phyloP scores from a whole-genome alignment of 2,797 vertebrate genomes.

The Catamblyrhynchus diadema region DNA sequence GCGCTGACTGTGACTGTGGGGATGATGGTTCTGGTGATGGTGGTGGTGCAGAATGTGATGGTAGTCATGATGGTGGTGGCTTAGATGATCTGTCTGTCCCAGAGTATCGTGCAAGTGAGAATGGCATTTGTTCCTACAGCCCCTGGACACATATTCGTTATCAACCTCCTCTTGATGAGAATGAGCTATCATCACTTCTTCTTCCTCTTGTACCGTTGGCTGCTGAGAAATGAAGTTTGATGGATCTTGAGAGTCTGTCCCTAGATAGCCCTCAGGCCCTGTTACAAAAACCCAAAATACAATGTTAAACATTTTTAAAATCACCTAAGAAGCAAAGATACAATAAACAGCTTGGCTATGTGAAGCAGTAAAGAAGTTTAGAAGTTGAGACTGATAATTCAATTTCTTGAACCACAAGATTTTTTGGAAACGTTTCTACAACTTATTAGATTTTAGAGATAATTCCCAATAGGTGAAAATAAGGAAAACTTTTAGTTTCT shows the following conservation, averaged over 20 bases:
- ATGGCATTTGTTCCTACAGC: slow-evolving; percentile 97
- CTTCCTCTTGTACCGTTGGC: slow-evolving; percentile 82
- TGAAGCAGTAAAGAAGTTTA: not conserved
- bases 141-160: slow-evolving; percentile 84
- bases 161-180: slow-evolving; percentile 75
- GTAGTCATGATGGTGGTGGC: slow-evolving; percentile 98
- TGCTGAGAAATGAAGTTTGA: slow-evolving; percentile 75
- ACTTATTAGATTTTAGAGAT: not conserved
- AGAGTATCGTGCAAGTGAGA: slow-evolving; percentile 97
- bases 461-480: not conserved
- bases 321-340: not conserved
- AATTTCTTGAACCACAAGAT: not conserved
- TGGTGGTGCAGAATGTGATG: slow-evolving; percentile 98
- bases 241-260: slow-evolving; percentile 75
- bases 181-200: slow-evolving; percentile 93
- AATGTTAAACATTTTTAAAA: not conserved
- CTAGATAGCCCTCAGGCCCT: slow-evolving; percentile 83
- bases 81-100: slow-evolving; percentile 88
- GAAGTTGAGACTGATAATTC: not conserved
- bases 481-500: not conserved
- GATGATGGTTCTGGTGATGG: slow-evolving; percentile 98
- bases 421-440: not conserved
- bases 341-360: not conserved
- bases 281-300: slow-evolving; percentile 21
- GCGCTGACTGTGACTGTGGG: slow-evolving; percentile 88